Evolutionary conservation across 2,888 invertebrate genomes (phyloP).

Genomic region (Biston betularia): DNA sequence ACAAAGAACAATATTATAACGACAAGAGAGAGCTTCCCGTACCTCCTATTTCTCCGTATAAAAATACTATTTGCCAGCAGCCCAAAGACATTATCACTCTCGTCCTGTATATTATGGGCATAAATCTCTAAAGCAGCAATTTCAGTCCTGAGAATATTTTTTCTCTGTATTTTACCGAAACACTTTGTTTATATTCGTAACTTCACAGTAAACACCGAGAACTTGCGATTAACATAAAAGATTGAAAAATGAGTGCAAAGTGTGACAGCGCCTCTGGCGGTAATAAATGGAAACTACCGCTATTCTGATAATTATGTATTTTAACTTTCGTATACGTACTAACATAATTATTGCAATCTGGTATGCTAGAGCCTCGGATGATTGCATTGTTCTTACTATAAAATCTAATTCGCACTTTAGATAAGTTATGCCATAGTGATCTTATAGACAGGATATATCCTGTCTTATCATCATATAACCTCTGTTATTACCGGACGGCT

Average conservation of each 20-base stretch:
- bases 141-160: slow-evolving; percentile 36
- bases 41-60: slow-evolving; percentile 63
- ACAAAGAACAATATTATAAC: slow-evolving; percentile 25
- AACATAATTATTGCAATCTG: too few relatives aligned
- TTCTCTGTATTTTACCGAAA: slow-evolving; percentile 36
- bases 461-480: too few relatives aligned
- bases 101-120: slow-evolving; percentile 68
- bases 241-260: background rate
- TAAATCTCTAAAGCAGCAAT: slow-evolving; percentile 63
- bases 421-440: too few relatives aligned
- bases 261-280: background rate
- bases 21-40: slow-evolving; percentile 42
- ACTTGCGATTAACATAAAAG: background rate
- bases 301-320: too few relatives aligned
- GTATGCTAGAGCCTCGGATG: too few relatives aligned
- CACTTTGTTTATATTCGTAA: slow-evolving; percentile 28
- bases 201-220: slow-evolving; percentile 5
- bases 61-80: slow-evolving; percentile 68
- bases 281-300: too few relatives aligned
- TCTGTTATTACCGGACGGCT: too few relatives aligned
- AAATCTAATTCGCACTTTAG: too few relatives aligned
- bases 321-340: too few relatives aligned
- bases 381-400: too few relatives aligned
- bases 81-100: slow-evolving; percentile 64
- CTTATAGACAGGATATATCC: too few relatives aligned